Evolutionary conservation across 2,797 vertebrate species (phyloP).

Genomic region (Halcyon smyrnensis): DNA sequence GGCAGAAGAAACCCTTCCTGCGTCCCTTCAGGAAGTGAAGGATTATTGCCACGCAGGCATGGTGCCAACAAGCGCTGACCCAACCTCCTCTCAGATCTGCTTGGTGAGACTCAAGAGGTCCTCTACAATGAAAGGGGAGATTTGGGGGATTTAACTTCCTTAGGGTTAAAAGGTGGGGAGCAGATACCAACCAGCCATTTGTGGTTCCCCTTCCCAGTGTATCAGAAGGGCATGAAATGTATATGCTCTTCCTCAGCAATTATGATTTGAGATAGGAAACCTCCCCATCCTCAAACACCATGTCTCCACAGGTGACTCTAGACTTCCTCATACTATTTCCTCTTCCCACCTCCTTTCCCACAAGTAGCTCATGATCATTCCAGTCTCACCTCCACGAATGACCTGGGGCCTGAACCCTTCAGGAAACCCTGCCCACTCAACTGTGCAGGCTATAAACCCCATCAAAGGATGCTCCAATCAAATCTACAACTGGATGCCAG

Average conservation of each 20-base stretch:
- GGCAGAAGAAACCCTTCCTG: not conserved
- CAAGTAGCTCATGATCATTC: not conserved
- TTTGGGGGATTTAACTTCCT: not conserved
- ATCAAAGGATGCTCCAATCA: constrained; percentile 29
- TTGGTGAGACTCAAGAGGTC: not conserved
- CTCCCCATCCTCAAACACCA: not conserved
- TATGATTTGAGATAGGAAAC: not conserved
- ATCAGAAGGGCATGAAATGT: not conserved
- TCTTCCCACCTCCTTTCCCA: not conserved
- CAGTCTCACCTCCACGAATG: not conserved
- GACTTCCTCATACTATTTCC: not conserved
- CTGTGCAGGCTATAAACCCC: not conserved
- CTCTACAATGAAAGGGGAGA: not conserved
- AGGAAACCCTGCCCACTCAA: constrained; percentile 21
- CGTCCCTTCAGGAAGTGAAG: not conserved
- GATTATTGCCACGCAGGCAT: not conserved
- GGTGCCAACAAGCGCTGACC: not conserved
- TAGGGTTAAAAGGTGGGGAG: not conserved
- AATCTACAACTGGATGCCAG: constrained; percentile 5
- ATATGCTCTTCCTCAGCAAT: not conserved
- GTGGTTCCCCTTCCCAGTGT: not conserved
- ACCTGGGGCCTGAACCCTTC: not conserved
- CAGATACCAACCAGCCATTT: not conserved
- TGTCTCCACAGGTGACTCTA: not conserved
- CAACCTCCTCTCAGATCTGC: not conserved